These are phyloP conservation scores for Limnothrissa miodon DNA, from an alignment of 2,113 vertebrate genomes.

Conservation along the genomic window DNA sequence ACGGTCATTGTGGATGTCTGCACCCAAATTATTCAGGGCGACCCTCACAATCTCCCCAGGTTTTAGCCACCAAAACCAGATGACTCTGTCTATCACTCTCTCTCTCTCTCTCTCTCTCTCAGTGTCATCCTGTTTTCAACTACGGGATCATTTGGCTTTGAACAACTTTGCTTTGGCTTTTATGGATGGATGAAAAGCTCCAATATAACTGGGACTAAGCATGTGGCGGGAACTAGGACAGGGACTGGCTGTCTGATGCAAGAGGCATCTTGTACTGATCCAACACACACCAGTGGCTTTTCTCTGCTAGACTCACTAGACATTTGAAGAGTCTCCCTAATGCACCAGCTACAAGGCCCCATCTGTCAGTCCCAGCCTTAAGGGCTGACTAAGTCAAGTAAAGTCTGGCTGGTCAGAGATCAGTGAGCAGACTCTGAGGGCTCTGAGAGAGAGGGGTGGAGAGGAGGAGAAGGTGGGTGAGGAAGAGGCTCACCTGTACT, in stretches of 20 bases:
- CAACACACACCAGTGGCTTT: not conserved
- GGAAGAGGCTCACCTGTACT: not conserved
- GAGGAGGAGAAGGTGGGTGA: not conserved
- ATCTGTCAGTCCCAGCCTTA: not conserved
- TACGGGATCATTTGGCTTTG: not conserved
- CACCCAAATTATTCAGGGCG: constrained; percentile 37
- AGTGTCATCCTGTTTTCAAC: not conserved
- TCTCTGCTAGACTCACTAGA: not conserved
- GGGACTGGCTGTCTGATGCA: not conserved
- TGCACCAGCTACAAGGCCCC: not conserved
- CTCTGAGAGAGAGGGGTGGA: not conserved
- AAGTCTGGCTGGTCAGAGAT: not conserved
- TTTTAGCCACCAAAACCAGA: not conserved
- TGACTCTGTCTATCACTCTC: not conserved
- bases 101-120: not conserved
- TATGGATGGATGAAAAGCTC: not conserved
- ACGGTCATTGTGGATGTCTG: constrained; percentile 51
- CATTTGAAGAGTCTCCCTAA: not conserved
- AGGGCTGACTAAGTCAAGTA: not conserved
- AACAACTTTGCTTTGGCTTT: not conserved
- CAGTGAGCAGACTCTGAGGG: not conserved
- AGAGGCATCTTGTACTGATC: not conserved
- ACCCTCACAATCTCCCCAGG: constrained; percentile 13
- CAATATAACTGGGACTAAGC: not conserved
- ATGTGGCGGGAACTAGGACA: too few species aligned